phyloP scores from a whole-genome alignment of 2,113 vertebrate genomes.

The Pseudorasbora parva region DNA sequence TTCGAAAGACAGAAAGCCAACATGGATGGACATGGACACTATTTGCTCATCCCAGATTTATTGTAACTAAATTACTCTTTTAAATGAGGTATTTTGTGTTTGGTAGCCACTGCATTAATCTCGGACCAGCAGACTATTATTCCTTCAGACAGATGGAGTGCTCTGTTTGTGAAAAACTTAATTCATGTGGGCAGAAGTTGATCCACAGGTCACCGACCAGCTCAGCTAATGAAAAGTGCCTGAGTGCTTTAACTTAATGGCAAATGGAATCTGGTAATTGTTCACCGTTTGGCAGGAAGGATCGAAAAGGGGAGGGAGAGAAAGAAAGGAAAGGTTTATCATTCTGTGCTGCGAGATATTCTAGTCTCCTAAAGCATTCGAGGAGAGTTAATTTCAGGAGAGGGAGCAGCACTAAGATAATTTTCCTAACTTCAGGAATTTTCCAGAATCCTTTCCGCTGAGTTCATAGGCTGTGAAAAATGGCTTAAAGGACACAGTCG shows the following conservation, averaged over 20 bases:
- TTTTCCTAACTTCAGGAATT: constrained; percentile 30
- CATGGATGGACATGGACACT: neutral
- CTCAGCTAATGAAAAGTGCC: constrained; percentile 42
- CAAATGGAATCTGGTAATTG: constrained; percentile 39
- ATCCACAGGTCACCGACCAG: constrained; percentile 34
- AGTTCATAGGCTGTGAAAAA: constrained; percentile 41
- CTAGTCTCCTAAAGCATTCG: neutral
- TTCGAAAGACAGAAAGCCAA: neutral
- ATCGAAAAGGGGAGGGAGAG: constrained; percentile 22
- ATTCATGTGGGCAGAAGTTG: constrained; percentile 31
- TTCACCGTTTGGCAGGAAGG: constrained; percentile 26
- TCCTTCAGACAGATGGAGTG: constrained; percentile 25
- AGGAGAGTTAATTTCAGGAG: neutral
- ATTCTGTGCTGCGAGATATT: constrained; percentile 23
- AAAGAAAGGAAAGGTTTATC: constrained; percentile 20
- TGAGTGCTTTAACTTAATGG: constrained; percentile 40
- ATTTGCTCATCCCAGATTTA: constrained; percentile 7
- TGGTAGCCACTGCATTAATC: constrained; percentile 22
- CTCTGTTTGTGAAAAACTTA: constrained; percentile 1
- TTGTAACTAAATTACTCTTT: constrained; percentile 19
- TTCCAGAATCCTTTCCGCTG: constrained; percentile 34
- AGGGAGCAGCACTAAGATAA: constrained; percentile 15
- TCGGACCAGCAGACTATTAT: constrained; percentile 26
- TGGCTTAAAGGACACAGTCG: constrained; percentile 16
- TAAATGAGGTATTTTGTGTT: constrained; percentile 1